Percentiles rank a stretch among this genome's conserved stretches.
These are phyloP conservation scores for Phaethornis superciliosus DNA, from an alignment of 2,113 vertebrate genomes.

Conservation along the genomic window DNA sequence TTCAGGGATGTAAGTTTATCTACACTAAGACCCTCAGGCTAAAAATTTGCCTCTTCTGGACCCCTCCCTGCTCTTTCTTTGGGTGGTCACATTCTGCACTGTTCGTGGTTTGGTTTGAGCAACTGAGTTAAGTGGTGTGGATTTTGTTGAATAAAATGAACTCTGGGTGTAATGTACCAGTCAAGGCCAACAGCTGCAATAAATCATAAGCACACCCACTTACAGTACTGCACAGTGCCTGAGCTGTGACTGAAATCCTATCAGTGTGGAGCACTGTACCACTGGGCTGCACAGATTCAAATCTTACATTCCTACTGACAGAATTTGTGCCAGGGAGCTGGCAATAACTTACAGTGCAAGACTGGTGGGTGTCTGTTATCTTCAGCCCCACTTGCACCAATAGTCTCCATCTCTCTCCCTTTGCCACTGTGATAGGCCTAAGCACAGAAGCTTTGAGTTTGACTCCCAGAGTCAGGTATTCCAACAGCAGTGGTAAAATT, in stretches of 20 bases:
- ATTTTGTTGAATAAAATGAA: conserved; percentile 72
- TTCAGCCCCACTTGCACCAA: not conserved
- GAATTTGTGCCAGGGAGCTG: not conserved
- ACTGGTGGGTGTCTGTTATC: not conserved
- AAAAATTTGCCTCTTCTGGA: not conserved
- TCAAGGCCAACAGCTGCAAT: conserved; percentile 70
- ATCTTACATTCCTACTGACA: not conserved
- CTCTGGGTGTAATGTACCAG: conserved; percentile 62
- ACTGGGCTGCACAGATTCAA: not conserved
- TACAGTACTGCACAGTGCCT: not conserved
- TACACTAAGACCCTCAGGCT: not conserved
- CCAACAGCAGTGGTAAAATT: not conserved
- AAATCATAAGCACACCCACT: conserved; percentile 45
- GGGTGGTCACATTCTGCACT: conserved; percentile 34
- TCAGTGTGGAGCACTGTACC: accelerated
- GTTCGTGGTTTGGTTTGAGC: conserved; percentile 67
- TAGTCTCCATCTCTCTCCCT: not conserved
- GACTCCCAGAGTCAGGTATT: not conserved
- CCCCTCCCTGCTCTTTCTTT: not conserved
- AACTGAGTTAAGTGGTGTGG: conserved; percentile 68
- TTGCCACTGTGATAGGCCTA: not conserved
- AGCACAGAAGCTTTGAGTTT: not conserved
- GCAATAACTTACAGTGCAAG: not conserved
- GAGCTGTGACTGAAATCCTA: not conserved
- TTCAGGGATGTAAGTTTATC: not conserved